Evolutionary conservation across 2,113 vertebrate species (phyloP).

Genomic region (Ciconia maguari): DNA sequence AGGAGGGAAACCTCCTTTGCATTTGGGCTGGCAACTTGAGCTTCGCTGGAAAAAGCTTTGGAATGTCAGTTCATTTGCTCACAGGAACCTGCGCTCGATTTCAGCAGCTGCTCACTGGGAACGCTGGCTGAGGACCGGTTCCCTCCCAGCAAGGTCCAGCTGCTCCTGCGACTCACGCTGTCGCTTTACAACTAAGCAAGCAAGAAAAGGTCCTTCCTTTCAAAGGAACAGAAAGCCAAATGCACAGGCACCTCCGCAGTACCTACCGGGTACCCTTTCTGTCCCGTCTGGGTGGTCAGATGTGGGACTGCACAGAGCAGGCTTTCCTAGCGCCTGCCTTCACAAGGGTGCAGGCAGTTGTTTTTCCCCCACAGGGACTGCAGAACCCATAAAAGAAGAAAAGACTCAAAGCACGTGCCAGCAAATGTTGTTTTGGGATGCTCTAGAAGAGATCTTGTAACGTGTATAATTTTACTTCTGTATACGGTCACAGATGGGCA

Average conservation of each 20-base stretch:
- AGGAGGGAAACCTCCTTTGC: conserved; percentile 17
- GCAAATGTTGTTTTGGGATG: background rate
- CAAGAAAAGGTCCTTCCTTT: rapidly evolving
- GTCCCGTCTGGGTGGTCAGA: background rate
- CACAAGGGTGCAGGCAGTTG: background rate
- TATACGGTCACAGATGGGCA: background rate
- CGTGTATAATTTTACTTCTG: background rate
- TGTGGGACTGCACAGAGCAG: background rate
- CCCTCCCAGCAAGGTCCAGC: conserved; percentile 15
- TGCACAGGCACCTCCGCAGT: rapidly evolving
- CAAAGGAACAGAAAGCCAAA: background rate
- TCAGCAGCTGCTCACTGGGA: conserved; percentile 46
- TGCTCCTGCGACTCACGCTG: background rate
- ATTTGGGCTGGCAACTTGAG: conserved; percentile 51
- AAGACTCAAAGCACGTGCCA: background rate
- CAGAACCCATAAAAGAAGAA: background rate
- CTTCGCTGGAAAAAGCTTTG: conserved; percentile 22
- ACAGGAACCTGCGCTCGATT: background rate
- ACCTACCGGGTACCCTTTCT: rapidly evolving
- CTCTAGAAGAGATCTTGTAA: background rate
- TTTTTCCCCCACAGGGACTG: too few species aligned
- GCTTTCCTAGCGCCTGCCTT: background rate
- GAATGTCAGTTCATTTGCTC: conserved; percentile 40
- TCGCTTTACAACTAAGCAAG: background rate
- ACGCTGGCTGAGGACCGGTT: background rate